Evolutionary conservation across 23 tunicate species (phyloP), one percentile per base, ranked within the genome.

Genomic region (Clavelina lepadiformis): DNA sequence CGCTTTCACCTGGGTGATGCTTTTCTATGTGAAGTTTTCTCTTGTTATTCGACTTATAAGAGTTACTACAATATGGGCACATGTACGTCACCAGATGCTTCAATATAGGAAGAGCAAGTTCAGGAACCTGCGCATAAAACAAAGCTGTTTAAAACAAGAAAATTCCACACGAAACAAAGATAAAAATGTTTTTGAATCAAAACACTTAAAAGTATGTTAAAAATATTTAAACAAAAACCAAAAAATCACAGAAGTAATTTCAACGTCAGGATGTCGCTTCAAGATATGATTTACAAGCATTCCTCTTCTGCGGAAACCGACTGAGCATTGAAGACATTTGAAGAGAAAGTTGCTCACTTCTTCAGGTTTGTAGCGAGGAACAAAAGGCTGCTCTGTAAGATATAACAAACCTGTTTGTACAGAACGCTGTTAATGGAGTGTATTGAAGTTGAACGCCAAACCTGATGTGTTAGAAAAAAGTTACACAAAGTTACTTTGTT

Each of bases 291-390:
- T 86, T 37, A 86, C 59, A 47, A 86, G 68, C 95, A 86, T 77
- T 56, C 95, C 95, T 41, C 95, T 38, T 34, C 95, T 50, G 11
- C 38, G 78, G 45, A 86, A 86, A 21, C 85, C 95, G 1, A 86
- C 44, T 4, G 36, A 32, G 35, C 95, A 86, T 8, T 33, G 38
- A 1, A 33, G n/a, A 38, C 95, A 86, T 52, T 86, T 86, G 60
- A 35, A 85, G 6, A 45, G 52, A 54, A 52, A 78, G n/a, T 58
- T 75, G 8, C 58, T 67, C n/a, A 11, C 29, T 7, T 73, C 69
- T 3, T 57, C 58, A 11, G 78, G 67, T 7, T 21, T 54, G n/a
- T 57, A 15, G 2, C 56, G 32, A 5, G 78, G 78, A 28, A 57
- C 67, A 58, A 72, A 72, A 7, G 47, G 58, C 26, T 24, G 5